Base-by-base conservation (phyloP, 2,888 invertebrate genomes). In the Cephus sareptanus region DNA sequence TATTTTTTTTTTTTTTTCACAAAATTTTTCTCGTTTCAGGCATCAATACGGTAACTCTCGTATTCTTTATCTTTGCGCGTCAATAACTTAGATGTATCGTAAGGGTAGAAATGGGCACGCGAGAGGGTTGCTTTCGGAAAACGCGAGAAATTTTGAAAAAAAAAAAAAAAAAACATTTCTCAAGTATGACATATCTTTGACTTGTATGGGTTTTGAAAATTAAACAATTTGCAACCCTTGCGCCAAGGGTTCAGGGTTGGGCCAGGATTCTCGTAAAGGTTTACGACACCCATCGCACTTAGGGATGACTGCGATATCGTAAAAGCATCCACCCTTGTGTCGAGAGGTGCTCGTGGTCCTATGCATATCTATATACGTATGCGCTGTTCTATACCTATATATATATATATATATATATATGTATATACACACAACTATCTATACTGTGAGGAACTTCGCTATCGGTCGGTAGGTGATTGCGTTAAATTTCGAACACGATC, bases 401-500 rank as follows among this genome's bases (percentile, higher is more conserved):
- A 31, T 31, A 31, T 31, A 31, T 31, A 31, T 31, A 31, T 31
- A 31, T 31, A 31, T 31, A 31, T 31, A 31, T 31, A 31, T 40
- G 4, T 40, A 40, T 40, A 40, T 1, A 40, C 74, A 75, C 81
- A 80, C 80, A 81, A 4, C 37, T 4, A 40, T 13, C 37, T 37
- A 15, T 15, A 40, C 40, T 6, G 15, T 40, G 40, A 40, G 40
- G 40, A 40, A 40, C 15, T 40, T 40, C 4, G 4, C 40, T 40
- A 40, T 40, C 40, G 40, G 40, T 40, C 40, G 40, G 40, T 40
- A 40, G 40, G 40, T 40, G 40, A 40, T 40, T 40, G 80, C 84
- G 84, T 85, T 87, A 87, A 88, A 88, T 87, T 87, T 87, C 83
- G 85, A 87, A 85, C 86, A 83, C 79, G 85, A 85, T 85, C 87